Percentiles rank a stretch among this genome's conserved stretches.
phyloP scores from a whole-genome alignment of 1,140 invertebrate species.

The Sesamia nonagrioides region DNA sequence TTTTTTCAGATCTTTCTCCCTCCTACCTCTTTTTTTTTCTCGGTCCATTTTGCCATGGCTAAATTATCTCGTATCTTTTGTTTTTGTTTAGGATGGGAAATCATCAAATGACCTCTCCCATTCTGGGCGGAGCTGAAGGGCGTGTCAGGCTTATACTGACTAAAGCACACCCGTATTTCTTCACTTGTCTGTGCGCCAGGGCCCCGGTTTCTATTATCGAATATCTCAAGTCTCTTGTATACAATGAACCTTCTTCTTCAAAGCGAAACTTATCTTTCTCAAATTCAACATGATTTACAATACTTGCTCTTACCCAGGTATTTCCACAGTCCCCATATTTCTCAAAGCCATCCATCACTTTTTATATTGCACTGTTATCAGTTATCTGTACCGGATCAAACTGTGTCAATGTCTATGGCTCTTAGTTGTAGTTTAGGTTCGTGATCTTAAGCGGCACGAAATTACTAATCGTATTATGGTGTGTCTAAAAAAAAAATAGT shows the following conservation, averaged over 20 bases:
- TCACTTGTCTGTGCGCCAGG: too few species aligned
- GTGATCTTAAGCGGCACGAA: conserved; percentile 8
- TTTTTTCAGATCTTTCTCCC: too few species aligned
- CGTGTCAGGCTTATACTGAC: too few species aligned
- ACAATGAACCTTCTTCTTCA: not conserved
- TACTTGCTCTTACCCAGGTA: conserved; percentile 2
- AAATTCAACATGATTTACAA: conserved; percentile 41
- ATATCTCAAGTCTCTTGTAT: not conserved
- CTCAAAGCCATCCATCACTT: conserved; percentile 52
- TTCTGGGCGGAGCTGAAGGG: too few species aligned
- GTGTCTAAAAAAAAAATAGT: not conserved
- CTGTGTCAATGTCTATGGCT: conserved; percentile 47
- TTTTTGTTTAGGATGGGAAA: too few species aligned
- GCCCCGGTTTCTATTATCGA: too few species aligned
- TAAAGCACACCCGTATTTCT: too few species aligned
- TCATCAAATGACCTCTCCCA: too few species aligned
- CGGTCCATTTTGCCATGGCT: too few species aligned
- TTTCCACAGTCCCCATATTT: conserved; percentile 1
- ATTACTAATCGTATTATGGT: not conserved
- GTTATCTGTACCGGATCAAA: conserved; percentile 54
- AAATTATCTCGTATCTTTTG: too few species aligned
- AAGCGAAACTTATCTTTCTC: not conserved
- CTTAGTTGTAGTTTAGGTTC: not conserved
- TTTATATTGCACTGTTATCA: conserved; percentile 53
- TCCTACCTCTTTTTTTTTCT: too few species aligned